phyloP scores from a whole-genome alignment of 1,140 invertebrate genomes.

The Holcopasites calliopsidis region DNA sequence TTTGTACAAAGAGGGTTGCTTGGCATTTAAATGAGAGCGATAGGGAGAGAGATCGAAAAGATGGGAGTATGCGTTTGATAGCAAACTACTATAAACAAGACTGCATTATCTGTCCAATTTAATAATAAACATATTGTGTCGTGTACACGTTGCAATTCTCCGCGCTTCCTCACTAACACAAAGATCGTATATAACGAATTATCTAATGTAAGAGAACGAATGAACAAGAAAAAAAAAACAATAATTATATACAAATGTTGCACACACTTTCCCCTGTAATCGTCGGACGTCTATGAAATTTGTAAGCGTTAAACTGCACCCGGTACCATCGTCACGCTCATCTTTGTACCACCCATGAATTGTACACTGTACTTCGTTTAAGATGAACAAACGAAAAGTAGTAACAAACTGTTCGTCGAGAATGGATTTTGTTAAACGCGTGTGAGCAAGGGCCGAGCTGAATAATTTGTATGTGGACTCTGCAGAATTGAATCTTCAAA shows the following conservation, averaged over 20 bases:
- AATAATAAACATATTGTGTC: conserved; percentile 47
- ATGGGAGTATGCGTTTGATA: conserved; percentile 32
- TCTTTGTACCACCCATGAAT: background rate
- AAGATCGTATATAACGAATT: conserved; percentile 31
- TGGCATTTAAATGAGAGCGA: conserved; percentile 31
- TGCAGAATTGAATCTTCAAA: conserved; percentile 39
- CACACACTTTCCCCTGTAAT: conserved; percentile 47
- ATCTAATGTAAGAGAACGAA: conserved; percentile 12
- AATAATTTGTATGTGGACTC: conserved; percentile 42
- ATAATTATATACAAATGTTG: conserved; percentile 8
- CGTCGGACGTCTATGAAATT: conserved; percentile 13
- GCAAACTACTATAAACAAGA: conserved; percentile 68
- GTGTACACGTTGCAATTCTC: conserved; percentile 41
- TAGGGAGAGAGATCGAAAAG: background rate
- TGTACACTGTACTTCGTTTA: background rate
- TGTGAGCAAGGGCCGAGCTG: conserved; percentile 12
- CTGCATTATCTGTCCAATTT: conserved; percentile 76
- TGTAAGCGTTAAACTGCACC: conserved; percentile 18
- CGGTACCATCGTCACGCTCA: background rate
- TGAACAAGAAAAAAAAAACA: background rate
- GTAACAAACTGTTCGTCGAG: background rate
- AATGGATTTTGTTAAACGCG: conserved; percentile 7
- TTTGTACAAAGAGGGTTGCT: conserved; percentile 18
- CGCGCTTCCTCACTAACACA: conserved; percentile 36
- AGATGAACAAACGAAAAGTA: background rate